Conservation (phyloP, 2,113 vertebrate genomes). For the Isichthys henryi region DNA sequence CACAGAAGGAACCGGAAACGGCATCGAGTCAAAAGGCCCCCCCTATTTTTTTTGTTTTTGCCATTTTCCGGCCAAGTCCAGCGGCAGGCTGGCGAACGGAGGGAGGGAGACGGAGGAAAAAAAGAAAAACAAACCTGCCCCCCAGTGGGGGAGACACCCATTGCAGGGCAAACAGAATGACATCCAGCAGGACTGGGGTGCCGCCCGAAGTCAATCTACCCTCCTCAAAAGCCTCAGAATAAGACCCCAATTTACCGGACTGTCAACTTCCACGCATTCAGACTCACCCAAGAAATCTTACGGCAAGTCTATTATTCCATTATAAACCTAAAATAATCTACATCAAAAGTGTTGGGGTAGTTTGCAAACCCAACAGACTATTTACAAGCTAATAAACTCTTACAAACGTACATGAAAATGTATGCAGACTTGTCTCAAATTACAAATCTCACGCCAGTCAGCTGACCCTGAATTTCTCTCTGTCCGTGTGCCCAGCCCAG, state of each 20-base stretch:
- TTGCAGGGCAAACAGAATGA: not conserved
- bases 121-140: not conserved
- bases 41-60: not conserved
- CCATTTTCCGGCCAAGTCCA: not conserved
- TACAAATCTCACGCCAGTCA: not conserved
- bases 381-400: not conserved
- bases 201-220: not conserved
- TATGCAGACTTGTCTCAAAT: not conserved
- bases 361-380: not conserved
- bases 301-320: not conserved
- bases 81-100: not conserved
- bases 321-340: not conserved
- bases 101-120: not conserved
- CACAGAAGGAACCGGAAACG: not conserved
- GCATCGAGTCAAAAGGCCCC: not conserved
- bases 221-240: not conserved
- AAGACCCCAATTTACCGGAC: not conserved
- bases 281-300: not conserved
- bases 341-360: not conserved
- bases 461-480: not conserved
- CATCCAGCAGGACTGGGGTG: not conserved
- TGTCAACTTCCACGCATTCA: not conserved
- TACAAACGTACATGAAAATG: not conserved
- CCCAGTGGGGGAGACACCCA: not conserved
- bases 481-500: not conserved